Evolutionary conservation across 2,113 vertebrate genomes (phyloP), one percentile per base, ranked within the genome.

Genomic region (Epinephelus moara): DNA sequence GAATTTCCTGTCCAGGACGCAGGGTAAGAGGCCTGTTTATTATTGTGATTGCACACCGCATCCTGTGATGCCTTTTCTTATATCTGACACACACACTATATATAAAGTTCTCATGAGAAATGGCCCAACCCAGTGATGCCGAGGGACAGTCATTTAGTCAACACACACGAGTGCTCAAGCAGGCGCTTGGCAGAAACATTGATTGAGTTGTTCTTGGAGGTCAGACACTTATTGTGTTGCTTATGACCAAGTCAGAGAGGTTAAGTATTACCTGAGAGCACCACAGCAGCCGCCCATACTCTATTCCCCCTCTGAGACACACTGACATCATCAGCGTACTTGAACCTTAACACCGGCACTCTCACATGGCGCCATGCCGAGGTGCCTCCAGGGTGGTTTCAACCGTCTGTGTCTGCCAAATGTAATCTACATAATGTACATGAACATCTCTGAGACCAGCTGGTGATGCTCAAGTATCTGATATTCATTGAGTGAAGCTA

Each of bases 31-130:
- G 83, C 74, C 82, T 96, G 95, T 96, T 95, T 96, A 95, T 96
- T 95, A 95, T 95, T 96, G 80, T 93, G 93, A 94, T 95, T 94
- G 90, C 92, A 92, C 92, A 87, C 88, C 53, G 89, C 93, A 95
- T 95, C 94, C 96, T 95, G 93, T 85, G 90, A 94, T 94, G 90
- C 90, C 81, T 92, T 93, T 93, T 94, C 86, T 91, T 92, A 92
- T 93, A 91, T 93, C 80, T 94, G 89, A 94, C 91, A 92, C 91
- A 93, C 89, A 82, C 85, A 90, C 82, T 90, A 88, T 94, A 92
- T 93, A 88, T 91, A 86, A 87, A 88, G 83, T 93, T 94, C 92
- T 94, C 93, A 92, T 94, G 94, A 94, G 94, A 95, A 95, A 93
- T 88, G 86, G 76, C 72, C 89, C 89, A 80, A 12, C 90, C 91